Evolutionary conservation across 2,113 vertebrate genomes (phyloP), one percentile per base, ranked within the genome.

Genomic region (Percina caprodes): DNA sequence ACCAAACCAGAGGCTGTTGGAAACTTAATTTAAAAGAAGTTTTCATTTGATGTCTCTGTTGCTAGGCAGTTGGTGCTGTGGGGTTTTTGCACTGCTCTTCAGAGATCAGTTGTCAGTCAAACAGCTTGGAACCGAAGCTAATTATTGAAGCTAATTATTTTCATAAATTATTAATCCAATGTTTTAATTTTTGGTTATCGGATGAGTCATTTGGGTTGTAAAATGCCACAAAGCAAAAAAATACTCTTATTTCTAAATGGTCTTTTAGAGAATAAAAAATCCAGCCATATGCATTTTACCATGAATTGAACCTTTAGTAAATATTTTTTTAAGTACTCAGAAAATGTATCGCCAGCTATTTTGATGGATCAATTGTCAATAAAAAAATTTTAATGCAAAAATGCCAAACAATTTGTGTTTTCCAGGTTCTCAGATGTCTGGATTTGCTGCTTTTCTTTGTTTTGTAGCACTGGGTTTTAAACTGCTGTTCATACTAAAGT

Each of bases 31-130:
- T 79, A 16, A 67, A 39, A 39, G 10, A 39, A 39, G 52, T 61
- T 80, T 76, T 67, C 56, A 76, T 80, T 83, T 86, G 83, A 69
- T 3, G 0, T 74, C 59, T 69, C 65, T 84, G 87, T 88, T 91
- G 80, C 87, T 77, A 79, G 72, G 87, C 75, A 87, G 69, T 46
- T 76, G 46, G 75, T 67, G 49, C 68, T 48, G 59, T 54, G 68
- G 62, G 3, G 3, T 73, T 61, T 26, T 63, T 74, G 26, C 19
- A 16, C 52, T 62, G 26, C 15, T 35, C 26, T 33, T 82, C 21
- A 30, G 56, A 56, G 71, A 63, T 75, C 59, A 9, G 58, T n/a
- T 67, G 39, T 80, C 60, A 24, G 48, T 80, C 62, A 51, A 58
- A 74, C 51, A 10, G 8, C 6, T 39, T 61, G 51, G 14, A 42